A percentile compares a stretch with the other conserved stretches of the same genome.
Evolutionary conservation across 2,888 invertebrate genomes (phyloP).

Genomic region (Globia sparganii): DNA sequence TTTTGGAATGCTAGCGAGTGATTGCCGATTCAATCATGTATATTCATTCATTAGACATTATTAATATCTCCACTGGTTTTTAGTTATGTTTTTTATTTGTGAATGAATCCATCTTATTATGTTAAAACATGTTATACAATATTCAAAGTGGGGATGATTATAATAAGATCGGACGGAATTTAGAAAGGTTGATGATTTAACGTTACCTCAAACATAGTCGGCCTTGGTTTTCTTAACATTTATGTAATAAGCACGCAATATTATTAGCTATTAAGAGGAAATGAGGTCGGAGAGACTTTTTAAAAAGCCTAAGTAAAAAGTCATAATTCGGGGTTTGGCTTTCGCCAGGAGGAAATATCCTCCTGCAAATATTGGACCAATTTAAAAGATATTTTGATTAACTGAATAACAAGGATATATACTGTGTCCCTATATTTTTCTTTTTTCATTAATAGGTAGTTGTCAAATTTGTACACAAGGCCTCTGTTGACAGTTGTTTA

Average conservation of each 20-base stretch:
- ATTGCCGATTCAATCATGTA: constrained; percentile 14
- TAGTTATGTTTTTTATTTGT: constrained; percentile 10
- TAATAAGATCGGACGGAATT: constrained; percentile 41
- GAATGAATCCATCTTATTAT: constrained; percentile 46
- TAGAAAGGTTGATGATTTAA: constrained; percentile 55
- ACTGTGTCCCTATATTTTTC: too few species aligned
- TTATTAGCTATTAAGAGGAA: constrained; percentile 8
- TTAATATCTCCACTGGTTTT: constrained; percentile 11
- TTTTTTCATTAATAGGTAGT: too few species aligned
- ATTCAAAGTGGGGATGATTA: constrained; percentile 16
- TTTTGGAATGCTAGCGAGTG: background rate
- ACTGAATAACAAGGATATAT: too few species aligned
- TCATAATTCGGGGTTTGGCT: too few species aligned
- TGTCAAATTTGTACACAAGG: too few species aligned
- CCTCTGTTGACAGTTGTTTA: too few species aligned
- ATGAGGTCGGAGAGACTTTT: too few species aligned
- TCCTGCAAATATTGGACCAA: too few species aligned
- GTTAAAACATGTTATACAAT: constrained; percentile 31
- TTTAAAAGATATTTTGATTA: too few species aligned
- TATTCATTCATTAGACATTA: constrained; percentile 37
- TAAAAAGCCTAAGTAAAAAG: too few species aligned
- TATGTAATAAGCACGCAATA: constrained; percentile 39
- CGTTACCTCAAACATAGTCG: constrained; percentile 33
- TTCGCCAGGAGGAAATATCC: too few species aligned
- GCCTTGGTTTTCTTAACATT: constrained; percentile 33